Percentiles rank a stretch among this genome's conserved stretches.
phyloP scores from a whole-genome alignment of 1,140 invertebrate genomes.

The Hycleus phaleratus region DNA sequence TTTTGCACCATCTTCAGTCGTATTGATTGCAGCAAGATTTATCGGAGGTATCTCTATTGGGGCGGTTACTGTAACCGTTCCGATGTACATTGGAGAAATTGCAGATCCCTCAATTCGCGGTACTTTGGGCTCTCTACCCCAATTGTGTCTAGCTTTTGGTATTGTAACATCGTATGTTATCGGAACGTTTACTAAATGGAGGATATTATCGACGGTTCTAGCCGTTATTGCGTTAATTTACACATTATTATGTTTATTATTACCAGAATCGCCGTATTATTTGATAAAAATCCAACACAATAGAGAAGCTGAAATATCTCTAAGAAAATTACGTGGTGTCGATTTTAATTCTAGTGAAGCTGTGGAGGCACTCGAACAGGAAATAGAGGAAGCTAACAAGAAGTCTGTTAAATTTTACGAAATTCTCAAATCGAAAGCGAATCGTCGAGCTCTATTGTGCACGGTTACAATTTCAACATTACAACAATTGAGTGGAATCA shows the following conservation, averaged over 20 bases:
- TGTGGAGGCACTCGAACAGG: too few species aligned
- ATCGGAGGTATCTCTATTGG: slow-evolving; percentile 23
- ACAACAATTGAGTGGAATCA: slow-evolving; percentile 6
- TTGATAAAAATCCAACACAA: background rate
- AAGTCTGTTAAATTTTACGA: background rate
- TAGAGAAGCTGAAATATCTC: too few species aligned
- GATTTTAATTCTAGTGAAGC: too few species aligned
- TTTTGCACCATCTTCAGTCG: slow-evolving; percentile 41
- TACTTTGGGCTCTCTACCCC: background rate
- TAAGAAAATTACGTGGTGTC: too few species aligned
- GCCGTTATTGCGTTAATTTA: background rate
- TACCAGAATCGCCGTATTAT: background rate
- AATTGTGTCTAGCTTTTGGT: background rate
- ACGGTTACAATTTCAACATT: slow-evolving; percentile 1
- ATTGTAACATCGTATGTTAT: background rate
- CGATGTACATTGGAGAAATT: slow-evolving; percentile 31
- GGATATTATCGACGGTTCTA: background rate
- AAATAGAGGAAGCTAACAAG: background rate
- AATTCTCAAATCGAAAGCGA: background rate
- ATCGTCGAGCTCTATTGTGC: background rate
- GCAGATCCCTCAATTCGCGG: slow-evolving; percentile 12
- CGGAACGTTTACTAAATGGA: background rate
- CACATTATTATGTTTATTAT: background rate
- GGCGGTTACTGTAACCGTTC: slow-evolving; percentile 21
- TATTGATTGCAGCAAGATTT: slow-evolving; percentile 47